Evolutionary conservation across 2,113 vertebrate genomes (phyloP).

Genomic region (Microcebus jonahi): DNA sequence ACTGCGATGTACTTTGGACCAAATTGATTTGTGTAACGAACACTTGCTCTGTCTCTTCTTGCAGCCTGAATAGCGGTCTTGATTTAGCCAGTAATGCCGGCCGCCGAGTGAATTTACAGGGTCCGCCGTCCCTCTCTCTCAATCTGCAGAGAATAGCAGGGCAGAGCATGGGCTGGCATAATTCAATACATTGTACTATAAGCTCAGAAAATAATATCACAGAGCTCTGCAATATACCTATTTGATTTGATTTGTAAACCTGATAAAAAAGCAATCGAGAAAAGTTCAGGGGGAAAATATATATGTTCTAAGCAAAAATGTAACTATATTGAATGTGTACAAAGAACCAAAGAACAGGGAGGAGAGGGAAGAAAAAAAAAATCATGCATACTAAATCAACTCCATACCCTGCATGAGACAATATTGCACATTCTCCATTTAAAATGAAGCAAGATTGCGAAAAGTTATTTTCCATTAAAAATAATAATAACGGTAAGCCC

Average conservation of each 20-base stretch:
- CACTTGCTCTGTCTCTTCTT: conserved; percentile 87
- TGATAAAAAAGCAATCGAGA: conserved; percentile 90
- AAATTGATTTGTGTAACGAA: conserved; percentile 92
- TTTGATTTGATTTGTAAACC: conserved; percentile 93
- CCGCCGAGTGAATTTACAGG: conserved; percentile 87
- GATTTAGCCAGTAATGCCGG: conserved; percentile 86
- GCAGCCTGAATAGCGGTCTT: conserved; percentile 86
- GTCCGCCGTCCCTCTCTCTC: conserved; percentile 84
- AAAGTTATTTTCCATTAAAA: conserved; percentile 79
- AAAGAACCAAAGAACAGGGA: conserved; percentile 66
- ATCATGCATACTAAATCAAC: conserved; percentile 83
- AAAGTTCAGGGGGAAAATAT: conserved; percentile 86
- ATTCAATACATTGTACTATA: conserved; percentile 89
- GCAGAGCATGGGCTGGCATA: conserved; percentile 83
- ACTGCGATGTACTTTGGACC: conserved; percentile 88
- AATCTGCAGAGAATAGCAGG: conserved; percentile 84
- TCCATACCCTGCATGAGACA: conserved; percentile 74
- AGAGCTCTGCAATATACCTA: conserved; percentile 89
- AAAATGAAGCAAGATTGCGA: conserved; percentile 64
- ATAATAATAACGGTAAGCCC: conserved; percentile 67
- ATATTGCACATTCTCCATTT: conserved; percentile 78
- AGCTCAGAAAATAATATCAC: conserved; percentile 88
- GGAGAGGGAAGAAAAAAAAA: conserved; percentile 33
- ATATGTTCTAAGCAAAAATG: conserved; percentile 82
- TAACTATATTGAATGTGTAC: conserved; percentile 83